Evolutionary conservation across 30 jellyfish, hydroid and myxozoan species (phyloP).

Genomic region (Euphysa ruthae): DNA sequence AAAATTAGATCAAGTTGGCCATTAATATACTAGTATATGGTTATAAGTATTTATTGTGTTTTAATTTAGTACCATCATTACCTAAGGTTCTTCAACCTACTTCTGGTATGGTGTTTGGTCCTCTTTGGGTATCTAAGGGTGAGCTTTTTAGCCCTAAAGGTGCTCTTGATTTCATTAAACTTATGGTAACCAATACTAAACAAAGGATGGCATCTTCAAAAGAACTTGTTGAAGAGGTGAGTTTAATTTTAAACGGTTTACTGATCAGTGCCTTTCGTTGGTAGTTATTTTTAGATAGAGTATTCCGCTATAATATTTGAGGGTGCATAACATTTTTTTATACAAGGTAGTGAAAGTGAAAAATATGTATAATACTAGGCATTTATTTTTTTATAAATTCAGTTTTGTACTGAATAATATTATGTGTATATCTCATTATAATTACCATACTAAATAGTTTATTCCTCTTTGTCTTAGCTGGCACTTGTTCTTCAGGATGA

Average conservation of each 20-base stretch:
- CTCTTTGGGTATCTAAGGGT: conserved; percentile 82
- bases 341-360: neutral
- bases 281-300: neutral
- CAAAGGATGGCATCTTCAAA: conserved; percentile 8
- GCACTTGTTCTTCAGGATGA: neutral
- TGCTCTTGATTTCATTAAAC: conserved; percentile 28
- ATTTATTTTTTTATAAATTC: too few species aligned
- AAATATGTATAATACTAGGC: too few species aligned
- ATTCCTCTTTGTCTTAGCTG: too few species aligned
- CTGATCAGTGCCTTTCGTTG: neutral
- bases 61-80: conserved; percentile 37
- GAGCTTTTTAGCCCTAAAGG: conserved; percentile 79
- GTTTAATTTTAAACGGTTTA: neutral
- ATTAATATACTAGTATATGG: too few species aligned
- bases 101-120: conserved; percentile 50
- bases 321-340: neutral
- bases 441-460: too few species aligned
- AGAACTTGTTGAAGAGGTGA: conserved; percentile 4
- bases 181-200: conserved; percentile 18
- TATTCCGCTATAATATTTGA: too few species aligned
- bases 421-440: too few species aligned
- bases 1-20: too few species aligned
- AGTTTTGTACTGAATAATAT: too few species aligned
- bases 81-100: conserved; percentile 32
- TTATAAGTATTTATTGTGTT: too few species aligned